Conservation (phyloP, 2,113 vertebrate genomes). For the Amblyopsis rosae region DNA sequence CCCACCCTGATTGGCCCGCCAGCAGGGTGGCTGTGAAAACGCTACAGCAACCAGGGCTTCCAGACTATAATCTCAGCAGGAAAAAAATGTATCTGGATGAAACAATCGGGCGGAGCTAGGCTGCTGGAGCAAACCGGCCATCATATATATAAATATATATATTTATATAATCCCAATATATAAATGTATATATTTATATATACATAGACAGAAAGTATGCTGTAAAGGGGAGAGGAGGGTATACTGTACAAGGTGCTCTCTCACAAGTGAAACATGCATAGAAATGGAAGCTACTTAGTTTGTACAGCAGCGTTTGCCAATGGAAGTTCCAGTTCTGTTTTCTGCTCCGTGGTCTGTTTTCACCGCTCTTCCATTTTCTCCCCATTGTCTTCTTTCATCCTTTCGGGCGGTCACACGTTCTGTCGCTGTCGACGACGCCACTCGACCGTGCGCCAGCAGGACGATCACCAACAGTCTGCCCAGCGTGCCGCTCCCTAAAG, state of each 20-base stretch:
- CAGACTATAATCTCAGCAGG: no score
- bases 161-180: no score
- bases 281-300: slow-evolving; percentile 31
- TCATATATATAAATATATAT: no score
- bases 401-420: neutral
- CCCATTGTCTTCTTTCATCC: slow-evolving; percentile 3
- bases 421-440: neutral
- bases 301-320: slow-evolving; percentile 16
- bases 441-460: slow-evolving; percentile 83
- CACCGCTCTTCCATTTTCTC: slow-evolving; percentile 17
- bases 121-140: no score
- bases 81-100: no score
- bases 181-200: no score
- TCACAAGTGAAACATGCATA: slow-evolving; percentile 18
- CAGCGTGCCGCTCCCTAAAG: slow-evolving; percentile 95
- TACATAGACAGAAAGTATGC: slow-evolving; percentile 11
- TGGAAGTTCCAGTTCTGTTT: neutral
- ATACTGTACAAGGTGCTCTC: neutral
- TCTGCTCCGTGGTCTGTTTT: neutral
- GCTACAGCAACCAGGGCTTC: no score
- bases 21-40: no score
- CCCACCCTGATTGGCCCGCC: no score
- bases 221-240: slow-evolving; percentile 2
- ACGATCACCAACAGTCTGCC: slow-evolving; percentile 96
- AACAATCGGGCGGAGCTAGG: no score